phyloP scores from a whole-genome alignment of 2,888 invertebrate species.

The Drosophila buzzatii region DNA sequence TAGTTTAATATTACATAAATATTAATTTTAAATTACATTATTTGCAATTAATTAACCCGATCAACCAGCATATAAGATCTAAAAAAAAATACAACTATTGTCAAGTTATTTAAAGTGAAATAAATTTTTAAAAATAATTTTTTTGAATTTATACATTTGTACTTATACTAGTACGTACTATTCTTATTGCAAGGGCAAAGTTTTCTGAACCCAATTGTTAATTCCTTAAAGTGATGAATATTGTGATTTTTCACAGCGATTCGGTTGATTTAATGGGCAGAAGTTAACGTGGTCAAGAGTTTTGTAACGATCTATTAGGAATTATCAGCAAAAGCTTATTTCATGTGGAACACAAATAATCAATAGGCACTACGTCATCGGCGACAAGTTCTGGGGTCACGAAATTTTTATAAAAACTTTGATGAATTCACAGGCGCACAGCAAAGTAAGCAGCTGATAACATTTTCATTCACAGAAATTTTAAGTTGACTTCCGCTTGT shows the following conservation, averaged over 20 bases:
- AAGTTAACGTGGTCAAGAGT: background rate
- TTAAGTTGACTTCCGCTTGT: background rate
- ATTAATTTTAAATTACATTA: constrained; percentile 79
- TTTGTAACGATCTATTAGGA: too few species aligned
- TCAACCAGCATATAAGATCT: constrained; percentile 74
- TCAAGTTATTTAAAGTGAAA: constrained; percentile 78
- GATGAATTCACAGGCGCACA: background rate
- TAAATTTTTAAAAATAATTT: constrained; percentile 54
- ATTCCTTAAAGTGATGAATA: background rate
- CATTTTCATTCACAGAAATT: background rate
- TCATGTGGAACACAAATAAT: background rate
- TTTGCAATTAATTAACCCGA: constrained; percentile 75
- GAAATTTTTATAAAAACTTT: background rate
- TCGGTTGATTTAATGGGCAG: background rate
- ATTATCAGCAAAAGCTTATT: background rate
- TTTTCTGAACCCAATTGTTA: background rate
- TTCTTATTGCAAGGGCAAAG: background rate
- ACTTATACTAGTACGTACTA: too few species aligned
- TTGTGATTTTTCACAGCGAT: background rate
- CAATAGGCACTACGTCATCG: background rate
- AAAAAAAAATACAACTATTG: constrained; percentile 60
- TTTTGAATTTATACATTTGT: background rate
- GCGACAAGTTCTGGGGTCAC: background rate
- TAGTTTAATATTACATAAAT: constrained; percentile 80
- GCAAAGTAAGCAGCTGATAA: background rate